These are phyloP conservation scores for Mystacides longicornis DNA, from an alignment of 2,888 invertebrate species.

Conservation along the genomic window DNA sequence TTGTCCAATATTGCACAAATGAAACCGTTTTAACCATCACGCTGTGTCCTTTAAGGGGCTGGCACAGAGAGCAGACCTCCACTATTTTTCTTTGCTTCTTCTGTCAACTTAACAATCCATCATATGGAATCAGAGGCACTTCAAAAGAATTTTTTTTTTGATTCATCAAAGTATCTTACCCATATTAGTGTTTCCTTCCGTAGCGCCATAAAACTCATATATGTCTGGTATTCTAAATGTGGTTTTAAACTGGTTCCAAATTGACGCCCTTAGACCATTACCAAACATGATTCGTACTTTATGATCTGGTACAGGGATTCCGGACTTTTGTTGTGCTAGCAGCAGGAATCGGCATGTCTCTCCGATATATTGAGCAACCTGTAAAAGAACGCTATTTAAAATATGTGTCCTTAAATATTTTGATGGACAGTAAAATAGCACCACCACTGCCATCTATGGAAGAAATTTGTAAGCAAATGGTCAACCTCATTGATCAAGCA, in stretches of 20 bases:
- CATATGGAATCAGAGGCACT: background rate
- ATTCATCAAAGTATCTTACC: constrained; percentile 39
- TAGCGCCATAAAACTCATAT: constrained; percentile 92
- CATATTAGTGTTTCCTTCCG: constrained; percentile 93
- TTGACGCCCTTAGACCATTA: constrained; percentile 86
- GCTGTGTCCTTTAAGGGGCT: too few species aligned
- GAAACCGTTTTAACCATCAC: too few species aligned
- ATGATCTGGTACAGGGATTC: constrained; percentile 42
- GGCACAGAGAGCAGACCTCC: too few species aligned
- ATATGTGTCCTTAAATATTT: too few species aligned
- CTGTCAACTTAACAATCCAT: background rate
- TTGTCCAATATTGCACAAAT: too few species aligned
- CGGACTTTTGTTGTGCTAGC: constrained; percentile 49
- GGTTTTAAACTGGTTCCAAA: constrained; percentile 83
- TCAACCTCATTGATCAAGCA: too few species aligned
- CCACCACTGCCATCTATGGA: too few species aligned
- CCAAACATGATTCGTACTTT: constrained; percentile 76
- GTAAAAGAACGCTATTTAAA: too few species aligned
- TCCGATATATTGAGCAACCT: constrained; percentile 83
- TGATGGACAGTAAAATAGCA: too few species aligned
- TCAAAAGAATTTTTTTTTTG: background rate
- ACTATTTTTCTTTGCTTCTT: too few species aligned
- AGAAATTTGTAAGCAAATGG: too few species aligned
- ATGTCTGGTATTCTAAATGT: constrained; percentile 63
- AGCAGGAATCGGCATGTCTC: constrained; percentile 82